These are phyloP conservation scores for Ichneumoninae sp. DNA, from an alignment of 2,888 invertebrate species.

Conservation along the genomic window DNA sequence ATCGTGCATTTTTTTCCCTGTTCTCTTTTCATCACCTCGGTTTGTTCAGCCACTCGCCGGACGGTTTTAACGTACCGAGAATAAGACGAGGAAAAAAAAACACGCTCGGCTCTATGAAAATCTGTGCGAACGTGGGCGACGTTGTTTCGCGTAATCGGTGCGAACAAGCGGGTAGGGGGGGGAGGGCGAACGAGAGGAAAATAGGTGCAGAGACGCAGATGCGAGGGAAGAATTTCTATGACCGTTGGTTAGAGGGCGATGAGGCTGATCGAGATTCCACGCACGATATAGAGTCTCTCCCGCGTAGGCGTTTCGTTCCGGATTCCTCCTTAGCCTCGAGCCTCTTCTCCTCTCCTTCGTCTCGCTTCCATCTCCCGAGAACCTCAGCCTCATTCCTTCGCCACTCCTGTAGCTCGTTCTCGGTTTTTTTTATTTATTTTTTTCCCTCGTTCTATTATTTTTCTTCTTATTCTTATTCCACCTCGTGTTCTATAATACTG, in stretches of 20 bases:
- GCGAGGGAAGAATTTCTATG: constrained; percentile 27
- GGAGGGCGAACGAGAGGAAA: constrained; percentile 9
- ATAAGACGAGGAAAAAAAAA: background rate
- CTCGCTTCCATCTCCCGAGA: constrained; percentile 20
- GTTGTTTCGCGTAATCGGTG: constrained; percentile 53
- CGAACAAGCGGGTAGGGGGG: constrained; percentile 7
- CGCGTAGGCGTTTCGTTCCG: constrained; percentile 75
- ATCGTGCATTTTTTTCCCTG: constrained; percentile 2
- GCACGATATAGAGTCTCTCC: constrained; percentile 63
- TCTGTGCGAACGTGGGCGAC: constrained; percentile 32
- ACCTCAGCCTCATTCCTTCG: constrained; percentile 12
- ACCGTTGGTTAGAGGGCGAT: constrained; percentile 62
- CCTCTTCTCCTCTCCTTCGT: constrained; percentile 39
- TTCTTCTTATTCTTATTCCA: constrained; percentile 9
- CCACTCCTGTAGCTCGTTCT: constrained; percentile 40
- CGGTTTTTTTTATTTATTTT: constrained; percentile 36
- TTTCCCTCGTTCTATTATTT: constrained; percentile 16
- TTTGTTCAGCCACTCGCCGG: background rate
- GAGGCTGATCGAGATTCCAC: constrained; percentile 70
- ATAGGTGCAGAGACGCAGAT: constrained; percentile 9
- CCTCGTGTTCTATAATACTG: constrained; percentile 3
- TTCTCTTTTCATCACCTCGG: constrained; percentile 1
- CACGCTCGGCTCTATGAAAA: constrained; percentile 12
- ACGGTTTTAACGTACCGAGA: background rate
- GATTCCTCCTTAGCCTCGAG: constrained; percentile 68